These are phyloP conservation scores for Salvelinus sp. DNA, from an alignment of 2,113 vertebrate genomes.

Conservation along the genomic window DNA sequence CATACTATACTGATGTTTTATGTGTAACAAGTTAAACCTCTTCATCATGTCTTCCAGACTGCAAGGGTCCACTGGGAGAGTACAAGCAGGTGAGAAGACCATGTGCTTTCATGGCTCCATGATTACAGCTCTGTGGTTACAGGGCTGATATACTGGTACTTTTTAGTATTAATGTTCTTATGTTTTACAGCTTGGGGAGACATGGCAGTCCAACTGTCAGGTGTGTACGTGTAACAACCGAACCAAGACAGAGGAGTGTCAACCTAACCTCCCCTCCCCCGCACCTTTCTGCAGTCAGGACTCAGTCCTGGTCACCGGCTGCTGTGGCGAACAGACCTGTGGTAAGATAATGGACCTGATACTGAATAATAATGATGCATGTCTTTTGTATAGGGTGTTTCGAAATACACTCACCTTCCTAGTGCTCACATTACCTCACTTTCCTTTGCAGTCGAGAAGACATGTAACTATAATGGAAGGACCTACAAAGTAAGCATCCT, in stretches of 20 bases:
- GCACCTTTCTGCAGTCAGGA: slow-evolving; percentile 25
- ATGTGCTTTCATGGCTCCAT: background rate
- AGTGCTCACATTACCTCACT: background rate
- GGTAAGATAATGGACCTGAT: slow-evolving; percentile 45
- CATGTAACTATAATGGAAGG: slow-evolving; percentile 52
- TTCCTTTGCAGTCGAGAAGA: slow-evolving; percentile 63
- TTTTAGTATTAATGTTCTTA: background rate
- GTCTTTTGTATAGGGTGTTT: background rate
- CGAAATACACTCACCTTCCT: background rate
- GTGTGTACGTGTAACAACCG: slow-evolving; percentile 62
- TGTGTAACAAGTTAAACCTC: background rate
- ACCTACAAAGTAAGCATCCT: slow-evolving; percentile 55
- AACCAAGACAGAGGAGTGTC: slow-evolving; percentile 60
- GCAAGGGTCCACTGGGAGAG: slow-evolving; percentile 66
- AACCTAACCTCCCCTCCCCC: background rate
- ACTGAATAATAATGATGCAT: background rate
- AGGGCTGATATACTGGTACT: background rate
- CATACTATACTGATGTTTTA: too few relatives aligned
- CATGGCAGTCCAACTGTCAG: slow-evolving; percentile 66
- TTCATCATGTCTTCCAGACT: slow-evolving; percentile 49
- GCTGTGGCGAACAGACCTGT: slow-evolving; percentile 53
- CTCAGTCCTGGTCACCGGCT: slow-evolving; percentile 36
- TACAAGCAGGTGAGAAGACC: slow-evolving; percentile 53
- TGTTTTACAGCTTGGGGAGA: slow-evolving; percentile 61
- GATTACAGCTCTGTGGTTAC: background rate